Conservation (phyloP, 2,113 vertebrate genomes). For the Rhynchopsitta pachyrhyncha region DNA sequence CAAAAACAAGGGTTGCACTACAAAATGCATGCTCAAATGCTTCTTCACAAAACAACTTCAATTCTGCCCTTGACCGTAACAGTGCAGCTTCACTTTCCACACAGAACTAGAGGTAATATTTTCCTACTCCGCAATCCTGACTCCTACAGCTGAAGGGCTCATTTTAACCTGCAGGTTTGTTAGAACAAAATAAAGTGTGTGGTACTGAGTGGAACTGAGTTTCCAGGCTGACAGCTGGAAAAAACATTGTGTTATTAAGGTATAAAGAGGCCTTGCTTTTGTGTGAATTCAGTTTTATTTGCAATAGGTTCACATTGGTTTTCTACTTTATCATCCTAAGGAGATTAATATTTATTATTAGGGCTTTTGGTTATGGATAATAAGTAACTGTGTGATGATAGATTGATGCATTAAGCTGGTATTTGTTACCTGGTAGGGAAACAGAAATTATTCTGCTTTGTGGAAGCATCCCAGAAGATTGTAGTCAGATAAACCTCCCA, state of each 20-base stretch:
- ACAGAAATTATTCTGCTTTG: constrained; percentile 30
- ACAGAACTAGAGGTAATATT: neutral
- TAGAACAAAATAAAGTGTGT: neutral
- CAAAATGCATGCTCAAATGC: neutral
- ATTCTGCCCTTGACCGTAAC: neutral
- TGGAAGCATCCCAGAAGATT: neutral
- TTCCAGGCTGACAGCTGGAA: neutral
- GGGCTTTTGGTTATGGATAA: neutral
- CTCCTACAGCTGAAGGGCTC: neutral
- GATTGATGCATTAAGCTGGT: constrained; percentile 12
- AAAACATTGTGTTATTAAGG: neutral
- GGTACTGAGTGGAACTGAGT: neutral
- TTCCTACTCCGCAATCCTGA: neutral
- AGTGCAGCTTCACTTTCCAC: neutral
- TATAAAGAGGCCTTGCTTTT: constrained; percentile 7
- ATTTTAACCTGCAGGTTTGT: constrained; percentile 13
- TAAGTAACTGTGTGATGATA: neutral
- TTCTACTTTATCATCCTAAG: constrained; percentile 16
- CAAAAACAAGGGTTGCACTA: neutral
- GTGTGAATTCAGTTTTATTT: constrained; percentile 31
- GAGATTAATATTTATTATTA: constrained; percentile 24
- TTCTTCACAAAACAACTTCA: neutral
- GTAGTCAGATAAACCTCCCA: constrained; percentile 32
- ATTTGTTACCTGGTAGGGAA: constrained; percentile 40
- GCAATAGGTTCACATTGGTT: neutral